Base-by-base conservation (phyloP, 1,140 invertebrate genomes). In the Diorhabda elongata region DNA sequence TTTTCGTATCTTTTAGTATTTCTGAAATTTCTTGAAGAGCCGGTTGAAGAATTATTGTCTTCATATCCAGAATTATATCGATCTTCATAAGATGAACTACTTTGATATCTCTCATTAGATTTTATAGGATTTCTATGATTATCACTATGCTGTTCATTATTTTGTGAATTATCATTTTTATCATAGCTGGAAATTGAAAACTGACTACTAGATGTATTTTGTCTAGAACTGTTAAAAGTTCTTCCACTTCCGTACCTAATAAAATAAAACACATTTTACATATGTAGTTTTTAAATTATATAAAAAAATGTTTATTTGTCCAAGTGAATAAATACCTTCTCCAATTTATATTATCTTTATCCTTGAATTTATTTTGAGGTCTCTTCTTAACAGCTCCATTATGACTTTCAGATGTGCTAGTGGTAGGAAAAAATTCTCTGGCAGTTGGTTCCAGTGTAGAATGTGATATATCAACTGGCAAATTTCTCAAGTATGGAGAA, bases 371-470 rank as follows among this genome's bases (percentile, higher is more conserved):
- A 7, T 64, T n/a, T 44, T 62, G 66, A 47, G 58, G 60, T 56
- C 41, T 68, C 42, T 61, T 68, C 58, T 56, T 68, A 7, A 68
- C 8, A 9, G 66, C 66, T 61, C 66, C 66, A 62, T 62, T 68
- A 11, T 58, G 42, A 11, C 41, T 57, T 8, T 57, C 58, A 26
- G 56, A 11, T 3, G n/a, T 5, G 42, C 11, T 42, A 47, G 8
- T 9, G 4, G 26, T 52, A 56, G 66, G 66, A 52, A 43, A 62
- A 56, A 68, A 68, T 61, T 68, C 66, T 62, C 59, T 43, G 42
- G 66, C 66, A 11, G 58, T 68, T 44, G 66, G 58, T 42, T 68
- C 66, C 60, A 68, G 52, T 44, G 42, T 68, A 7, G 66, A 68
- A 43, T 60, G 47, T 8, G 47, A 52, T 52, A 52, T 52, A 52